Conservation (phyloP, 2,797 vertebrate species). For the Ctenopoma multispine region DNA sequence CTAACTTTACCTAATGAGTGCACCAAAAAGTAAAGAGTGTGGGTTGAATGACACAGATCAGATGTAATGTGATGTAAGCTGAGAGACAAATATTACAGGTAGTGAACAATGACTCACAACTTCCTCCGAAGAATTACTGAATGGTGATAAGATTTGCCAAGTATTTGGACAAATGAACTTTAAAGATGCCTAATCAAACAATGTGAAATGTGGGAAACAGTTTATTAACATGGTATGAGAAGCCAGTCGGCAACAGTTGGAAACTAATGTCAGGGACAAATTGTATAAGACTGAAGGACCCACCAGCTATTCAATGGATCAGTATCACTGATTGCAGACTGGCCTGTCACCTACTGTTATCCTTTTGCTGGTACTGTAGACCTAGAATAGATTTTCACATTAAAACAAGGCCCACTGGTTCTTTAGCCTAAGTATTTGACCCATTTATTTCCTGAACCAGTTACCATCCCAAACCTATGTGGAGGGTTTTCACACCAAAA, state of each 20-base stretch:
- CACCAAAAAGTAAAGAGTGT: too few species aligned
- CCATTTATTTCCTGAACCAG: constrained; percentile 54
- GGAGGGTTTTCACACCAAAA: too few species aligned
- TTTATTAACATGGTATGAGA: neutral
- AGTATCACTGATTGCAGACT: too few species aligned
- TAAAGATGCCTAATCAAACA: neutral
- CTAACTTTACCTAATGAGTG: too few species aligned
- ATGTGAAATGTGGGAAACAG: neutral
- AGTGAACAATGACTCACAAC: neutral
- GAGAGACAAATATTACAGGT: neutral
- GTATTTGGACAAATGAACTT: neutral
- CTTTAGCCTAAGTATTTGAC: constrained; percentile 56
- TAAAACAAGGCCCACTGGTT: constrained; percentile 49
- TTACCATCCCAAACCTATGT: constrained; percentile 41
- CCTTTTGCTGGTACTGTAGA: constrained; percentile 12
- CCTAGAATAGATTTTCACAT: constrained; percentile 32
- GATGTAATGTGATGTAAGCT: neutral
- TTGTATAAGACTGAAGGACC: neutral
- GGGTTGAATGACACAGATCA: too few species aligned
- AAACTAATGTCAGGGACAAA: neutral
- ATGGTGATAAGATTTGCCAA: neutral
- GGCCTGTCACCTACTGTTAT: neutral
- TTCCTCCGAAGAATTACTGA: neutral
- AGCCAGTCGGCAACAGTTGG: neutral
- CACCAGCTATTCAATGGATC: neutral